Conservation (phyloP, 2,797 vertebrate genomes). For the Paramormyrops hopkinsi region DNA sequence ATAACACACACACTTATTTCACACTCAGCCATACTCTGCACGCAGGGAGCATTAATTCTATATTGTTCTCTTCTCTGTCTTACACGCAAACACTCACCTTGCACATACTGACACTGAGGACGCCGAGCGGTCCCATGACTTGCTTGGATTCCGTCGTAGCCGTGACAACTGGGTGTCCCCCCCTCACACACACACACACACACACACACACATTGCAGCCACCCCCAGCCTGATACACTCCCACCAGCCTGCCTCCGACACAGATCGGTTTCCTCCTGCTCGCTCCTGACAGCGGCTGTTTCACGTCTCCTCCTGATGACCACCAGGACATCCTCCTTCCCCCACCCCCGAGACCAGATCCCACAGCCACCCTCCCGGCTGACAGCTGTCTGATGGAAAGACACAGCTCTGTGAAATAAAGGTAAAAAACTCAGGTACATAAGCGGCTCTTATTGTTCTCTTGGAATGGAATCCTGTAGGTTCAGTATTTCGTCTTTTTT, state of each 20-base stretch:
- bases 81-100: not conserved
- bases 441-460: not conserved
- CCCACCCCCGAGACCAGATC: not conserved
- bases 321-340: not conserved
- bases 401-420: conserved; percentile 4
- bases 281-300: not conserved
- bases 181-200: not conserved
- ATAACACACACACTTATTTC: not conserved
- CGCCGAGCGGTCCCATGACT: not conserved
- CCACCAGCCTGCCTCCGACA: not conserved
- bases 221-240: not conserved
- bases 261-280: not conserved
- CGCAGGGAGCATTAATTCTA: not conserved
- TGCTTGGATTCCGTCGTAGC: not conserved
- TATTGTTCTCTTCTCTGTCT: not conserved
- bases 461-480: not conserved
- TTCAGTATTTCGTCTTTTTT: not conserved
- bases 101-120: not conserved
- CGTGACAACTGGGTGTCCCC: not conserved
- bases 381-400: not conserved
- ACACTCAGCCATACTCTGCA: not conserved
- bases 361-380: not conserved
- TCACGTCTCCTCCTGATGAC: not conserved
- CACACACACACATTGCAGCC: not conserved
- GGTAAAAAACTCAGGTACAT: not conserved